Evolutionary conservation across 2,797 vertebrate genomes (phyloP).

Genomic region (Rallus crepitans): DNA sequence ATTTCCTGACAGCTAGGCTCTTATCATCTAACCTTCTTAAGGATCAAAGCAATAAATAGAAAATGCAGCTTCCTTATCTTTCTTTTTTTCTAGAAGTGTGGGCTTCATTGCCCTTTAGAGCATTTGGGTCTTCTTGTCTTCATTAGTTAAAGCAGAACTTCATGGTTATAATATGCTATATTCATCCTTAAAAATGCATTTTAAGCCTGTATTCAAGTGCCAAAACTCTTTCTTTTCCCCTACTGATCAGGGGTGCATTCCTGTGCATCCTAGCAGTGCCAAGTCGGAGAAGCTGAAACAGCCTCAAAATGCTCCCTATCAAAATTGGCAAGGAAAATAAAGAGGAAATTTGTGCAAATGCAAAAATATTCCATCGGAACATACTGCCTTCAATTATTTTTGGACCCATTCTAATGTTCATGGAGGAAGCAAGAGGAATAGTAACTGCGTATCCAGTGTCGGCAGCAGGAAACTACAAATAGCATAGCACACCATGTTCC

Average conservation of each 20-base stretch:
- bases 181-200: background rate
- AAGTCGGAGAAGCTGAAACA: background rate
- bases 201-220: background rate
- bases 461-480: conserved; percentile 69
- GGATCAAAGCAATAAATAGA: conserved; percentile 12
- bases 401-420: conserved; percentile 69
- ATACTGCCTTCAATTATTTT: conserved; percentile 76
- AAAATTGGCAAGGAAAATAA: conserved; percentile 38
- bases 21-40: background rate
- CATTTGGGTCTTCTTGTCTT: background rate
- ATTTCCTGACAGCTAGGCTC: conserved; percentile 23
- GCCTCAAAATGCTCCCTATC: background rate
- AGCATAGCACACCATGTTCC: conserved; percentile 75
- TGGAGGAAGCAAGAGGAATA: conserved; percentile 73
- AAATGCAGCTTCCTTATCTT: background rate
- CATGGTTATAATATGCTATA: background rate
- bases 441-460: conserved; percentile 53
- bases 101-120: background rate
- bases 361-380: conserved; percentile 65
- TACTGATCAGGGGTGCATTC: background rate
- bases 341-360: conserved; percentile 53
- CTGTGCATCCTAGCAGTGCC: background rate
- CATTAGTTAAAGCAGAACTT: conserved; percentile 4
- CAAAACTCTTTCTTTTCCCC: background rate
- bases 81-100: background rate